phyloP scores from a whole-genome alignment of 1,140 invertebrate species.

The Chironomus striatipennis region DNA sequence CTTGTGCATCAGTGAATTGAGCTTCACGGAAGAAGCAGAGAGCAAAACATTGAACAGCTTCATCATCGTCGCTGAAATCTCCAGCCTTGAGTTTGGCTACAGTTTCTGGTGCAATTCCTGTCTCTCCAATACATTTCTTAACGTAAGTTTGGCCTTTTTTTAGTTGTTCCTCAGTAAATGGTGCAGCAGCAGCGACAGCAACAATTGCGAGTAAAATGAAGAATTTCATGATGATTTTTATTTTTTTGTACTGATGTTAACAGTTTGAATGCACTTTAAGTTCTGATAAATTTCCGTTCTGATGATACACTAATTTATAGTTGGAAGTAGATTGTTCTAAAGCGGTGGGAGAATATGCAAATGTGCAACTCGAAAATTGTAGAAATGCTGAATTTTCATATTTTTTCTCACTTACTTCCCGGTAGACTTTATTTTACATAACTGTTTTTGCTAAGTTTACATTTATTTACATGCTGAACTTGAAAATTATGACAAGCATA shows the following conservation, averaged over 20 bases:
- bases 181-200: neutral
- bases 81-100: neutral
- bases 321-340: neutral
- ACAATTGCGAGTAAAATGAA: neutral
- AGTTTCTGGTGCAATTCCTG: neutral
- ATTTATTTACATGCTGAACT: no score
- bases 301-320: neutral
- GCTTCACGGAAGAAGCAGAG: slow-evolving; percentile 18
- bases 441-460: no score
- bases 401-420: no score
- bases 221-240: neutral
- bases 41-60: neutral
- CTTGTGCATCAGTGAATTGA: neutral
- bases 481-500: no score
- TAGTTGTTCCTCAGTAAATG: neutral
- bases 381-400: no score
- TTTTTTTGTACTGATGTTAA: neutral
- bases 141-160: neutral
- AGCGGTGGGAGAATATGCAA: neutral
- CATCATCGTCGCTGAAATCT: neutral
- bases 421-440: no score
- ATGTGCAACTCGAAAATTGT: no score
- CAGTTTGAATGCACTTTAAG: neutral
- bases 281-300: neutral
- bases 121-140: neutral